Evolutionary conservation across 2,797 vertebrate genomes (phyloP), one percentile per base, ranked within the genome.

Genomic region (Tenualosa thibaudeaui): DNA sequence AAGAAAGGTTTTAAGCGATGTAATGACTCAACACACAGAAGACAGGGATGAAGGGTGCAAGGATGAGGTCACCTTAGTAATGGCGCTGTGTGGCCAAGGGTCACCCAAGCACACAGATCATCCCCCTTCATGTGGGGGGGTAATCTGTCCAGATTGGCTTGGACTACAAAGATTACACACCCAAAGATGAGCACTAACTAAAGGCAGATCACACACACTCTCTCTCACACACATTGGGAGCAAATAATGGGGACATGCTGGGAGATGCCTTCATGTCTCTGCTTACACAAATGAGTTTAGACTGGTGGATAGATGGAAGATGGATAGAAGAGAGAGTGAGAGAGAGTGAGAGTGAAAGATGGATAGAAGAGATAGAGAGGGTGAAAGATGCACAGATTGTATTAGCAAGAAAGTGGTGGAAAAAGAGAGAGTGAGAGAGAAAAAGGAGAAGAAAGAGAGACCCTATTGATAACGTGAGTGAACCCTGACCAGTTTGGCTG

Each of bases 131-230:
- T 46, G 46, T 4, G 91, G 91, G 90, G 91, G 91, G 93, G 90
- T 95, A 94, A 96, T 94, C 94, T 91, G 92, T 88, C 90, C 90
- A 91, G 93, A 93, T 93, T 93, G 93, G 90, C 90, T 90, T 91
- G 92, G 92, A 95, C 90, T 91, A 93, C 92, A 88, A 93, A 94
- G 93, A 94, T 95, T 94, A 95, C 93, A 93, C 71, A 86, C 89
- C 87, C 90, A 90, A 89, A 89, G 87, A 31, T 40, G 86, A 84
- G 86, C 82, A 4, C 37, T 43, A 17, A 19, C 31, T 75, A 43
- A 75, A 75, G 68, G 68, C 31, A 75, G 68, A 75, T 75, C 19
- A 82, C 81, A n/a, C 58, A 60, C 58, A 60, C 58, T n/a, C 58
- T n/a, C 58, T 22, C 58, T 22, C 58, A 60, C 58, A 60, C 54